phyloP scores from a whole-genome alignment of 2,888 invertebrate genomes.

The Athripsodes cinereus region DNA sequence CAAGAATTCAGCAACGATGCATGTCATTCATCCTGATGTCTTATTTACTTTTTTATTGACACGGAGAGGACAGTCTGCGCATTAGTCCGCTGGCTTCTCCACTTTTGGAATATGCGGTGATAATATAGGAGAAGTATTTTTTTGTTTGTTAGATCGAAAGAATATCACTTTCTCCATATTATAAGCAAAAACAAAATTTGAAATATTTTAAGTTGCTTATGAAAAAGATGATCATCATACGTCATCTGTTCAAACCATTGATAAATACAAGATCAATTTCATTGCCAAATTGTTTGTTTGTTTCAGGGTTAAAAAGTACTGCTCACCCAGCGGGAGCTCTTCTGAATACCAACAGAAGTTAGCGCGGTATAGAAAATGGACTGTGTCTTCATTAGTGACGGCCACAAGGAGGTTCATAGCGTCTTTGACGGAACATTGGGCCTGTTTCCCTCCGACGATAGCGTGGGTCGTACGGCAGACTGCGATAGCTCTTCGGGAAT shows the following conservation, averaged over 20 bases:
- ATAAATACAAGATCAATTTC: neutral
- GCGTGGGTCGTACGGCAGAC: conserved; percentile 89
- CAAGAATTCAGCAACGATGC: too few relatives aligned
- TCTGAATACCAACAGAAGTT: conserved; percentile 67
- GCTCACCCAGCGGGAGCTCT: conserved; percentile 11
- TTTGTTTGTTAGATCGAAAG: too few relatives aligned
- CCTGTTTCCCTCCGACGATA: conserved; percentile 83
- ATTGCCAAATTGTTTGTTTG: neutral
- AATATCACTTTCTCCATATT: too few relatives aligned
- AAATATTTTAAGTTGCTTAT: too few relatives aligned
- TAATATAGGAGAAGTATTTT: too few relatives aligned
- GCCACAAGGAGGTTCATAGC: conserved; percentile 76
- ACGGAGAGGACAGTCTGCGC: too few relatives aligned
- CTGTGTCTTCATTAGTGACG: conserved; percentile 70
- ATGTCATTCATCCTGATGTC: too few relatives aligned
- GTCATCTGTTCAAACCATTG: neutral
- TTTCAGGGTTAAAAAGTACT: conserved; percentile 23
- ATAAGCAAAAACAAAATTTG: too few relatives aligned
- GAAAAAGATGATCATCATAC: too few relatives aligned
- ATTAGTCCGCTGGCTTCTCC: too few relatives aligned
- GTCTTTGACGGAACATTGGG: conserved; percentile 77
- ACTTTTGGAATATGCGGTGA: too few relatives aligned
- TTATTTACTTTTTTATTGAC: too few relatives aligned
- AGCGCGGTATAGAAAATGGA: conserved; percentile 72
- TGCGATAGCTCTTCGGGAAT: conserved; percentile 48